These are phyloP conservation scores for Chelonus formosanus DNA, from an alignment of 2,888 invertebrate species.

Conservation along the genomic window DNA sequence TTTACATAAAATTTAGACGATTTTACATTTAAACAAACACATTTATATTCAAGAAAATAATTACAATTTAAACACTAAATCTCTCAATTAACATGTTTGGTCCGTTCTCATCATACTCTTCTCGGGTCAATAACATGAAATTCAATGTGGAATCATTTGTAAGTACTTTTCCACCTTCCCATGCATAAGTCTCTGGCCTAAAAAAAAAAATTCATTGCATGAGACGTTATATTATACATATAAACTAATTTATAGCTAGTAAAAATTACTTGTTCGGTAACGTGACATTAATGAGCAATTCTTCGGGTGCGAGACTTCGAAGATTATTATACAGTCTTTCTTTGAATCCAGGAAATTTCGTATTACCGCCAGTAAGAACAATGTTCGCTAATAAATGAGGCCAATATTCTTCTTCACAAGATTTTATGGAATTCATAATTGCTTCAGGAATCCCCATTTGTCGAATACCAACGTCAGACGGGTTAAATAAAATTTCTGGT, in stretches of 20 bases:
- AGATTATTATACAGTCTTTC: slow-evolving; percentile 82
- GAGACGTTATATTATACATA: too few species aligned
- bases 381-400: slow-evolving; percentile 85
- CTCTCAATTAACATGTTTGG: slow-evolving; percentile 68
- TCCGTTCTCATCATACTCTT: slow-evolving; percentile 92
- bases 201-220: slow-evolving; percentile 25
- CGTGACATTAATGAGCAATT: slow-evolving; percentile 79
- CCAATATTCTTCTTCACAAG: slow-evolving; percentile 78
- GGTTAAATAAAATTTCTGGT: slow-evolving; percentile 93
- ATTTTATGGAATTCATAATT: slow-evolving; percentile 78
- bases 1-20: too few species aligned
- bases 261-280: slow-evolving; percentile 72
- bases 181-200: slow-evolving; percentile 84
- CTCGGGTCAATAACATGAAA: slow-evolving; percentile 77
- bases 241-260: too few species aligned
- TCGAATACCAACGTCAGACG: slow-evolving; percentile 91
- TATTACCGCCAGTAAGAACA: slow-evolving; percentile 83
- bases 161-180: slow-evolving; percentile 86
- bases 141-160: slow-evolving; percentile 79
- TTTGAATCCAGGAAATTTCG: slow-evolving; percentile 83
- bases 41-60: too few species aligned
- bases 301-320: slow-evolving; percentile 78
- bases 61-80: slow-evolving; percentile 60
- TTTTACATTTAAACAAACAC: too few species aligned
- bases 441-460: slow-evolving; percentile 93